Conservation (phyloP, 2,797 vertebrate species). For the Catamblyrhynchus diadema region DNA sequence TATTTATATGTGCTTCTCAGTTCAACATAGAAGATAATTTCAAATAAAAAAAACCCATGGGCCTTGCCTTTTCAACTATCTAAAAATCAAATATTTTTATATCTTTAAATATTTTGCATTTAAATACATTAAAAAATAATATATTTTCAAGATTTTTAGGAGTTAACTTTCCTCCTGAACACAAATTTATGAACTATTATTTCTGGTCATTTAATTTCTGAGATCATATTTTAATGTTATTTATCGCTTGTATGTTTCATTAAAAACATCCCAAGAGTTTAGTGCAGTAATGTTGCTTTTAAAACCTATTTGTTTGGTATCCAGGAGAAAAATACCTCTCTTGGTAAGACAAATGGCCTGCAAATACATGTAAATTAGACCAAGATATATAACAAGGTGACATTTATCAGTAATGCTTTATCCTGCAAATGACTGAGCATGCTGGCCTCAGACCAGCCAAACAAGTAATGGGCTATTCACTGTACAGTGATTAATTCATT, state of each 20-base stretch:
- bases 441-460: background rate
- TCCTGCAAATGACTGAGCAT: background rate
- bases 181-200: background rate
- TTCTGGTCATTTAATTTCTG: background rate
- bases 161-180: background rate
- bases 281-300: background rate
- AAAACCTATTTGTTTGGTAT: background rate
- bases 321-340: background rate
- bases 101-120: background rate
- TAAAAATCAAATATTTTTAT: background rate
- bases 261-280: background rate
- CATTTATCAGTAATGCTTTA: background rate
- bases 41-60: accelerated
- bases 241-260: background rate
- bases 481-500: background rate
- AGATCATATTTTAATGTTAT: background rate
- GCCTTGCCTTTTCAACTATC: background rate
- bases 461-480: background rate
- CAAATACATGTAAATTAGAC: background rate
- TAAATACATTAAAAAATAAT: background rate
- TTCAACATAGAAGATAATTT: background rate
- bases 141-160: background rate
- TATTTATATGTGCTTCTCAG: background rate
- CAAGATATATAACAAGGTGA: background rate
- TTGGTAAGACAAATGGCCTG: background rate